Conservation (phyloP, 2,113 vertebrate species). For the Cyanoderma ruficeps region DNA sequence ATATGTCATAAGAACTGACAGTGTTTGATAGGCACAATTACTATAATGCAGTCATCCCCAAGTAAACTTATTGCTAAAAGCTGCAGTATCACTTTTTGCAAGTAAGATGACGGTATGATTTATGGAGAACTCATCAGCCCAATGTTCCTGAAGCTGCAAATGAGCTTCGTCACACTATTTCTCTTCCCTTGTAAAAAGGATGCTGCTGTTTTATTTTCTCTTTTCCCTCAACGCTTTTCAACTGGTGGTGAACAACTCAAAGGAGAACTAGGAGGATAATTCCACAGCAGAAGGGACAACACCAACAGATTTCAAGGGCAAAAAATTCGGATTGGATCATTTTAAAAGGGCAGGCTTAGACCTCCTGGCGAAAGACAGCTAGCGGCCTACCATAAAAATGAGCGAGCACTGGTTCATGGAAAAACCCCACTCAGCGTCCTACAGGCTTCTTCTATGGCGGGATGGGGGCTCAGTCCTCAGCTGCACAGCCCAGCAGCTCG, state of each 20-base stretch:
- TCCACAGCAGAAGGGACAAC: constrained; percentile 68
- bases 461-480: constrained; percentile 83
- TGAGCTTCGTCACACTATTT: constrained; percentile 35
- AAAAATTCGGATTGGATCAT: constrained; percentile 71
- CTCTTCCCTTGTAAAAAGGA: constrained; percentile 69
- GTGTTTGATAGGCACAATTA: constrained; percentile 79
- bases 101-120: constrained; percentile 61
- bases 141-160: constrained; percentile 45
- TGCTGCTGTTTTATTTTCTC: constrained; percentile 2
- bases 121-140: constrained; percentile 41
- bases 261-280: constrained; percentile 64
- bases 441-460: constrained; percentile 82
- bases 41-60: constrained; percentile 73
- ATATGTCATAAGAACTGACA: constrained; percentile 68
- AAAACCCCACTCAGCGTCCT: constrained; percentile 82
- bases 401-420: constrained; percentile 82
- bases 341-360: constrained; percentile 83
- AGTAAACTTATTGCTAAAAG: constrained; percentile 83
- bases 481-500: constrained; percentile 93
- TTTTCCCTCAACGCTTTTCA: constrained; percentile 55
- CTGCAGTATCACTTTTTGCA: constrained; percentile 74
- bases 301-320: constrained; percentile 66
- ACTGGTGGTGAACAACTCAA: constrained; percentile 58
- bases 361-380: constrained; percentile 84
- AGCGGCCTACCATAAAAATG: constrained; percentile 85